Conservation (phyloP, 1,140 invertebrate species). For the Mercenaria mercenaria region DNA sequence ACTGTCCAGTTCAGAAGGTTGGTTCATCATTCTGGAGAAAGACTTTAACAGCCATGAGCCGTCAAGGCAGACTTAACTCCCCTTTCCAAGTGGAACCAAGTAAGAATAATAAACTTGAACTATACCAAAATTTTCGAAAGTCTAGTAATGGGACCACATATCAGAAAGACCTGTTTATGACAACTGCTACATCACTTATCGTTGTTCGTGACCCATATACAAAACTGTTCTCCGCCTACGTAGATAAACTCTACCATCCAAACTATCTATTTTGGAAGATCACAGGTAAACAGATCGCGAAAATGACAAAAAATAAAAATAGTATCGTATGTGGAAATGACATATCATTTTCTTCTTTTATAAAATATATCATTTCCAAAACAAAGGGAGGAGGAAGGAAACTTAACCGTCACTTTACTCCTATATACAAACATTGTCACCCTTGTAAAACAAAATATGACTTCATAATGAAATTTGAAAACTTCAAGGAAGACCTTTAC, state of each 20-base stretch:
- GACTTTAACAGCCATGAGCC: conserved; percentile 4
- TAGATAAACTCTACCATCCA: conserved; percentile 46
- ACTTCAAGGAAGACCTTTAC: conserved; percentile 12
- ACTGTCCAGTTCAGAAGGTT: conserved; percentile 45
- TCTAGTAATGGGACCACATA: not conserved
- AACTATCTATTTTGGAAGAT: conserved; percentile 33
- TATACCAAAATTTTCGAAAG: not conserved
- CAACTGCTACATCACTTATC: conserved; percentile 8
- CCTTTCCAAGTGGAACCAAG: not conserved
- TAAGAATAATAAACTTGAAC: not conserved
- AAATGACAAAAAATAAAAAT: not conserved
- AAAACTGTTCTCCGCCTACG: conserved; percentile 25
- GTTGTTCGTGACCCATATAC: conserved; percentile 46
- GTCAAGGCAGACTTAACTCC: conserved; percentile 13
- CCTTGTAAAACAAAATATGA: conserved; percentile 43
- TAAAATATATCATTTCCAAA: conserved; percentile 88
- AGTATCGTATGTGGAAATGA: not conserved
- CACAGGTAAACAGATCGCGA: not conserved
- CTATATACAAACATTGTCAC: conserved; percentile 22
- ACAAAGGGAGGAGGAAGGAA: not conserved
- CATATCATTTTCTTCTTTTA: conserved; percentile 11
- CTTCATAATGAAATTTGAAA: conserved; percentile 48
- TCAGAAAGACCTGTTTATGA: too few relatives aligned
- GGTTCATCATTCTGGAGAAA: conserved; percentile 32
- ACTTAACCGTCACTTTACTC: conserved; percentile 30